These are phyloP conservation scores for Hydrocynus forskahlii DNA, from an alignment of 2,797 vertebrate species.

Conservation along the genomic window DNA sequence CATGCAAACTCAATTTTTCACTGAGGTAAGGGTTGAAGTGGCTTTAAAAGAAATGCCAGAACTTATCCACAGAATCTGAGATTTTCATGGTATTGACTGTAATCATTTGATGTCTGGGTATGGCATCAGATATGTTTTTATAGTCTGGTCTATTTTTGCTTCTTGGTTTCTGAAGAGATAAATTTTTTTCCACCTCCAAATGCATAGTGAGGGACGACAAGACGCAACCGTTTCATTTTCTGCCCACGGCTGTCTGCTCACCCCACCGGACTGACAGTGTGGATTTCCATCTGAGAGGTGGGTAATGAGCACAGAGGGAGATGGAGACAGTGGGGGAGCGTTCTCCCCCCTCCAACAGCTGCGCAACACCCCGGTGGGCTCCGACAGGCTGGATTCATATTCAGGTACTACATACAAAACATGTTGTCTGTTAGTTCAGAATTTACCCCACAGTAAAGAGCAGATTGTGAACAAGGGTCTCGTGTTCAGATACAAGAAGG, in stretches of 20 bases:
- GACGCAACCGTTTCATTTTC: slow-evolving; percentile 6
- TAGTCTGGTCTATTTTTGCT: slow-evolving; percentile 4
- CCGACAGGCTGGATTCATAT: slow-evolving; percentile 16
- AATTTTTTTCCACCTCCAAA: neutral
- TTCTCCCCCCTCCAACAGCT: slow-evolving; percentile 10
- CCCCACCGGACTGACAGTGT: slow-evolving; percentile 24
- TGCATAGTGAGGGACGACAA: neutral
- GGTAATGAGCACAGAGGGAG: slow-evolving; percentile 29
- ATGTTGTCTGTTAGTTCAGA: neutral
- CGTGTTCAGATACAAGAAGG: neutral
- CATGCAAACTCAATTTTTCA: too few relatives aligned
- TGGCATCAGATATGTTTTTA: neutral
- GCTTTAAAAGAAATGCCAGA: too few relatives aligned
- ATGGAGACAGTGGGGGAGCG: neutral
- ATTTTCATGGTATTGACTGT: neutral
- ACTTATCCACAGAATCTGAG: too few relatives aligned
- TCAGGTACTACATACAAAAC: slow-evolving; percentile 5
- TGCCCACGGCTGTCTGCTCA: slow-evolving; percentile 3
- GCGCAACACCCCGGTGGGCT: slow-evolving; percentile 11
- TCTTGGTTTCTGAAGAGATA: neutral
- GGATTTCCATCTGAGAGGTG: slow-evolving; percentile 31
- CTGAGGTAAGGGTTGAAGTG: too few relatives aligned
- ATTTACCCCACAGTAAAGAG: neutral
- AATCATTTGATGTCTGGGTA: neutral
- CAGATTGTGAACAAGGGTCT: neutral